phyloP scores from a whole-genome alignment of 2,888 invertebrate species.

The Drosophila antonietae region DNA sequence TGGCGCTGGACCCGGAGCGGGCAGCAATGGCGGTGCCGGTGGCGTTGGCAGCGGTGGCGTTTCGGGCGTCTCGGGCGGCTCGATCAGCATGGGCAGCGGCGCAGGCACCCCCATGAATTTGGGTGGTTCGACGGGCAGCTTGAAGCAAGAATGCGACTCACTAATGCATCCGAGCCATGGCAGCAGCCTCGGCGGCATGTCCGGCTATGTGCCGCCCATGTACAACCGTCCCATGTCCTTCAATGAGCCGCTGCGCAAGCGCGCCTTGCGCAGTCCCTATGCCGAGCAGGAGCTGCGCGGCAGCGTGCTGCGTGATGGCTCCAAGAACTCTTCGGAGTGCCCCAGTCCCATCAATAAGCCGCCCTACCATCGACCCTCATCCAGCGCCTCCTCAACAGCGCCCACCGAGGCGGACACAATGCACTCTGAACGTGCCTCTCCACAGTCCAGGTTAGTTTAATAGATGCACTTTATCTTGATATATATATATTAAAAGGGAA shows the following conservation, averaged over 20 bases:
- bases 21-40: constrained; percentile 23
- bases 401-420: constrained; percentile 85
- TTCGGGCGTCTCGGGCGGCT: constrained; percentile 72
- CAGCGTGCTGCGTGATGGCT: constrained; percentile 88
- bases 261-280: constrained; percentile 86
- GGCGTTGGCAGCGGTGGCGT: constrained; percentile 41
- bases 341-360: constrained; percentile 85
- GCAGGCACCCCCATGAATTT: constrained; percentile 76
- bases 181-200: constrained; percentile 82
- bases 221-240: constrained; percentile 84
- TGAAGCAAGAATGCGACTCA: constrained; percentile 85
- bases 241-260: constrained; percentile 86
- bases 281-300: constrained; percentile 86
- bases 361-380: constrained; percentile 84
- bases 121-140: constrained; percentile 78
- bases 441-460: constrained; percentile 83
- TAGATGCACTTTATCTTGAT: background rate
- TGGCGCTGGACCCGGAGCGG: constrained; percentile 23
- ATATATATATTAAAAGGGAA: background rate
- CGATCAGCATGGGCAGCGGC: constrained; percentile 80
- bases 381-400: constrained; percentile 85
- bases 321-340: constrained; percentile 84
- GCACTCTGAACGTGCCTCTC: constrained; percentile 84
- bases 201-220: constrained; percentile 84
- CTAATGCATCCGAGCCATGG: constrained; percentile 84